These are phyloP conservation scores for Drosophila rhopaloa DNA, from an alignment of 1,140 invertebrate species.

Conservation along the genomic window DNA sequence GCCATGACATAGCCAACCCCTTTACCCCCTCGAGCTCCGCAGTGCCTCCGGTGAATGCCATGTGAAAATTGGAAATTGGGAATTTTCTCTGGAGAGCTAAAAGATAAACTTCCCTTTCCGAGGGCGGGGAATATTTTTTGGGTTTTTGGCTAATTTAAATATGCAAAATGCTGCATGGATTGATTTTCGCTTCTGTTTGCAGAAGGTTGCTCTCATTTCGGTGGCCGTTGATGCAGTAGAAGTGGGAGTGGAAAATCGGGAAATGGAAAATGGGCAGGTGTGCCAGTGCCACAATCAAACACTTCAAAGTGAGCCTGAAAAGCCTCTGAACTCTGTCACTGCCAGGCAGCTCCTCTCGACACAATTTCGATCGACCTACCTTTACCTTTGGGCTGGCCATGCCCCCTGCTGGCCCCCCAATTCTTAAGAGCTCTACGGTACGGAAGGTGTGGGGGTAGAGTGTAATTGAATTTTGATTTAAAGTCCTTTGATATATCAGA, in stretches of 20 bases:
- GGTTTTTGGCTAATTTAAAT: conserved; percentile 43
- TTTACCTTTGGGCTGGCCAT: conserved; percentile 2
- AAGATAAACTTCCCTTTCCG: conserved; percentile 6
- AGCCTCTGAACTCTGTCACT: conserved; percentile 48
- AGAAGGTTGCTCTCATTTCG: conserved; percentile 30
- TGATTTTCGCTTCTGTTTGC: conserved; percentile 48
- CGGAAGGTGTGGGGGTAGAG: conserved; percentile 50
- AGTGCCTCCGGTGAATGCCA: conserved; percentile 31
- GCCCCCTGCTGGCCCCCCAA: conserved; percentile 23
- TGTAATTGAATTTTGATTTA: conserved; percentile 80
- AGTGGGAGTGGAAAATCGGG: background rate
- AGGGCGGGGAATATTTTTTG: conserved; percentile 7
- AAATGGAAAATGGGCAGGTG: conserved; percentile 30
- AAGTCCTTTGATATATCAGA: conserved; percentile 74
- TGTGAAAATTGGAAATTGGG: conserved; percentile 48
- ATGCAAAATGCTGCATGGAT: conserved; percentile 52
- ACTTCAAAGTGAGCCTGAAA: conserved; percentile 46
- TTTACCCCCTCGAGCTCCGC: background rate
- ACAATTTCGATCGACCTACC: conserved; percentile 32
- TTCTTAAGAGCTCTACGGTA: conserved; percentile 56
- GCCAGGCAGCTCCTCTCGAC: conserved; percentile 47
- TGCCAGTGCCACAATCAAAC: conserved; percentile 46
- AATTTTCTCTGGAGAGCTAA: conserved; percentile 34
- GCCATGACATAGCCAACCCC: conserved; percentile 41
- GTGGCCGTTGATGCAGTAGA: conserved; percentile 5